Evolutionary conservation across 2,888 invertebrate species (phyloP).

Genomic region (Listrodromus nycthemerus): DNA sequence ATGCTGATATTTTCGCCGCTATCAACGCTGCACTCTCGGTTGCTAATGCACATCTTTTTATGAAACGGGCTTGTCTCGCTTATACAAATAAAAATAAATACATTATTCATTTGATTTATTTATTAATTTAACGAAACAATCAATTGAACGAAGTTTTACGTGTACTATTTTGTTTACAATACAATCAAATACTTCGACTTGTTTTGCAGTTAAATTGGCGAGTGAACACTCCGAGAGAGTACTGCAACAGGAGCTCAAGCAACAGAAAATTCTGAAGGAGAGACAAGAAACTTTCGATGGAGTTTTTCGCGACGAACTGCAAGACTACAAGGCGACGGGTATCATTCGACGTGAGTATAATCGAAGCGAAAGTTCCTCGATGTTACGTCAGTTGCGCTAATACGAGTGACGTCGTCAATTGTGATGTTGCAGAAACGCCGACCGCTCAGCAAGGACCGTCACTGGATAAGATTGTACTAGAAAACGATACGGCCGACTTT

Average conservation of each 20-base stretch:
- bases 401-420: conserved; percentile 9
- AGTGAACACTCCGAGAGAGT: conserved; percentile 87
- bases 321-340: conserved; percentile 88
- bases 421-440: conserved; percentile 74
- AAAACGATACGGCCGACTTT: conserved; percentile 87
- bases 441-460: conserved; percentile 83
- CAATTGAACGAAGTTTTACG: not conserved
- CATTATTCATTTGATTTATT: too few species aligned
- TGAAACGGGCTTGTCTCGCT: too few species aligned
- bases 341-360: conserved; percentile 86
- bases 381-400: not conserved
- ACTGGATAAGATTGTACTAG: conserved; percentile 88
- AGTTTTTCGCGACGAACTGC: conserved; percentile 89
- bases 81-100: too few species aligned
- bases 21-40: too few species aligned
- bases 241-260: conserved; percentile 86
- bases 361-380: not conserved
- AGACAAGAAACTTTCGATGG: conserved; percentile 89
- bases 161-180: not conserved
- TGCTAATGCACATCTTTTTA: too few species aligned
- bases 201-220: conserved; percentile 85
- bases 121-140: too few species aligned
- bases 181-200: not conserved
- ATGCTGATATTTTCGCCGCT: not conserved
- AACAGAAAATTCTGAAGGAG: conserved; percentile 87